These are phyloP conservation scores for Leptarthrus brevirostris DNA, from an alignment of 2,888 invertebrate genomes.

Conservation along the genomic window DNA sequence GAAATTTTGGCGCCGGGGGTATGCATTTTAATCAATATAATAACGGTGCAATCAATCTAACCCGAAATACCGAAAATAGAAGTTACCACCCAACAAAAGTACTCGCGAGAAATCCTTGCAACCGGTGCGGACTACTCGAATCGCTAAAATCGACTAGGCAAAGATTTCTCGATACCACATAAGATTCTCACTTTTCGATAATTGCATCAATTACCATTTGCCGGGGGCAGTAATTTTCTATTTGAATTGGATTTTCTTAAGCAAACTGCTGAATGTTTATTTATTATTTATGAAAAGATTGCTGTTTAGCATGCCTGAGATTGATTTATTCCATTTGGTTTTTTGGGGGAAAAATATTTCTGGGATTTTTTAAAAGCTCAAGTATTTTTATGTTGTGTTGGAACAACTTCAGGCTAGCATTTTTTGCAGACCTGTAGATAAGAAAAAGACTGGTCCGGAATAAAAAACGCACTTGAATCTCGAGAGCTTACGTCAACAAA, in stretches of 20 bases:
- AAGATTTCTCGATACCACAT: neutral
- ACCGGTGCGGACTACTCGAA: constrained; percentile 4
- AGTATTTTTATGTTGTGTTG: no score
- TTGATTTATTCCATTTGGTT: neutral
- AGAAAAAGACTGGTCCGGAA: neutral
- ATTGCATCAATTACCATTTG: constrained; percentile 37
- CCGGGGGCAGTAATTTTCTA: constrained; percentile 16
- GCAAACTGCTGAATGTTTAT: constrained; percentile 13
- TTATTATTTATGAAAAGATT: constrained; percentile 37
- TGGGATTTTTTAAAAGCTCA: no score
- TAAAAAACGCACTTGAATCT: neutral
- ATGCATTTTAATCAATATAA: constrained; percentile 60
- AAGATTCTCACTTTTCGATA: constrained; percentile 26
- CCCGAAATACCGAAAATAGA: no score
- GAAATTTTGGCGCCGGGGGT: constrained; percentile 63
- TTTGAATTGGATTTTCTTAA: constrained; percentile 6
- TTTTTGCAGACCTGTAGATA: neutral
- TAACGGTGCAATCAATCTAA: neutral
- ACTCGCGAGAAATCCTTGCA: neutral
- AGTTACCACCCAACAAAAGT: neutral
- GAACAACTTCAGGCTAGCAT: no score
- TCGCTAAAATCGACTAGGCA: constrained; percentile 18
- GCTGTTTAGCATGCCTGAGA: neutral
- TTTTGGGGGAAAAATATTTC: no score
- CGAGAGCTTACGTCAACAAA: no score